phyloP scores from a whole-genome alignment of 2,888 invertebrate genomes.

The Mamestra brassicae region DNA sequence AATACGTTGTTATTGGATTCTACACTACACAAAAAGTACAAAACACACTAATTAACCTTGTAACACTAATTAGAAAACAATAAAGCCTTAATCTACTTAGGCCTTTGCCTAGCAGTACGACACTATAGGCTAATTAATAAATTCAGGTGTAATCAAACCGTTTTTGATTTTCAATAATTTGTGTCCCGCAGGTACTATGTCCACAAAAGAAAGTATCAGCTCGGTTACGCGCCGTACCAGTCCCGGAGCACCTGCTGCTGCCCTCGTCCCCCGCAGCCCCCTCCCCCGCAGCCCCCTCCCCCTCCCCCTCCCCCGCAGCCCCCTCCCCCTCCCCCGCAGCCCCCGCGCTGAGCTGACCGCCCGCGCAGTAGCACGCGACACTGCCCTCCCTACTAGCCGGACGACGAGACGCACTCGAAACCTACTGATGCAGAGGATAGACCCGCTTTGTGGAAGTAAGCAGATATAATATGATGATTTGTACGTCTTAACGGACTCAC shows the following conservation, averaged over 20 bases:
- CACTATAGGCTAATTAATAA: no score
- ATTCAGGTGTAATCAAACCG: no score
- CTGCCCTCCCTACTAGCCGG: neutral
- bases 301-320: neutral
- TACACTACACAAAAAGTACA: no score
- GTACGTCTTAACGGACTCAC: no score
- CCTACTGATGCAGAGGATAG: neutral
- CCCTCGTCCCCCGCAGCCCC: slow-evolving; percentile 60
- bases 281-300: slow-evolving; percentile 26
- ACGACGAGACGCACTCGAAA: neutral
- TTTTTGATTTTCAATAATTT: neutral
- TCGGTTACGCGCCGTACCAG: slow-evolving; percentile 94
- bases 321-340: neutral
- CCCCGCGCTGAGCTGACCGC: slow-evolving; percentile 46
- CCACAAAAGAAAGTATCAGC: slow-evolving; percentile 95
- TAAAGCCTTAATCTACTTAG: no score
- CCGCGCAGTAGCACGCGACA: slow-evolving; percentile 16
- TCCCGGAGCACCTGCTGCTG: slow-evolving; percentile 93
- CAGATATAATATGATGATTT: neutral
- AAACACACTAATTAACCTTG: no score
- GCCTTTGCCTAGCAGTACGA: no score
- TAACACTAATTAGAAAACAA: no score
- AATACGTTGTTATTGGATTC: no score
- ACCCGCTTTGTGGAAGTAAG: slow-evolving; percentile 7
- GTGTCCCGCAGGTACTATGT: slow-evolving; percentile 74